phyloP scores from a whole-genome alignment of 2,888 invertebrate genomes.

The Cacoxenus indagator region DNA sequence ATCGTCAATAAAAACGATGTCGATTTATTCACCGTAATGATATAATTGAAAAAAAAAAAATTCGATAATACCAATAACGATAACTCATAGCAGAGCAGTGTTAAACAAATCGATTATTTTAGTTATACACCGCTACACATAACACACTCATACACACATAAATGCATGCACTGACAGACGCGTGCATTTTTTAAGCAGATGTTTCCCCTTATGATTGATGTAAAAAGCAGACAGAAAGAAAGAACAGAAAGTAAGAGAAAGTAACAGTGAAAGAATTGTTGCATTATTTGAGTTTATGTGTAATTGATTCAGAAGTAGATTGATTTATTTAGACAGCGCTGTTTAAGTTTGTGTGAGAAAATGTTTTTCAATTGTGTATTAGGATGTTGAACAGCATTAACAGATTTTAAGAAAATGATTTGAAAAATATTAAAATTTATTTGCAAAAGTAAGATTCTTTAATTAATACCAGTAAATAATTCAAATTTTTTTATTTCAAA shows the following conservation, averaged over 20 bases:
- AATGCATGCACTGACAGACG: slow-evolving; percentile 32
- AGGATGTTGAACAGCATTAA: no score
- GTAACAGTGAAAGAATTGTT: neutral
- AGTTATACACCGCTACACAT: slow-evolving; percentile 30
- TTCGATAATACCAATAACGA: slow-evolving; percentile 18
- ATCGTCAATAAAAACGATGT: slow-evolving; percentile 16
- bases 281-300: neutral
- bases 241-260: neutral
- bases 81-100: slow-evolving; percentile 24
- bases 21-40: slow-evolving; percentile 21
- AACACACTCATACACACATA: slow-evolving; percentile 31
- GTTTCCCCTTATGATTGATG: no score
- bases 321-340: no score
- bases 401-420: no score
- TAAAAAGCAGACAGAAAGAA: neutral
- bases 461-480: no score
- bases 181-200: slow-evolving; percentile 36
- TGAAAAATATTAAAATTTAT: no score
- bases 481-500: no score
- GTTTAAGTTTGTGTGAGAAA: neutral
- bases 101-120: slow-evolving; percentile 16
- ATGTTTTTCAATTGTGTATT: no score
- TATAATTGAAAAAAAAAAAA: slow-evolving; percentile 25
- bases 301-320: neutral
- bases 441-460: no score